A percentile compares a stretch with the other conserved stretches of the same genome.
Conservation (phyloP, 2,888 invertebrate species). For the Pandemis corylana region DNA sequence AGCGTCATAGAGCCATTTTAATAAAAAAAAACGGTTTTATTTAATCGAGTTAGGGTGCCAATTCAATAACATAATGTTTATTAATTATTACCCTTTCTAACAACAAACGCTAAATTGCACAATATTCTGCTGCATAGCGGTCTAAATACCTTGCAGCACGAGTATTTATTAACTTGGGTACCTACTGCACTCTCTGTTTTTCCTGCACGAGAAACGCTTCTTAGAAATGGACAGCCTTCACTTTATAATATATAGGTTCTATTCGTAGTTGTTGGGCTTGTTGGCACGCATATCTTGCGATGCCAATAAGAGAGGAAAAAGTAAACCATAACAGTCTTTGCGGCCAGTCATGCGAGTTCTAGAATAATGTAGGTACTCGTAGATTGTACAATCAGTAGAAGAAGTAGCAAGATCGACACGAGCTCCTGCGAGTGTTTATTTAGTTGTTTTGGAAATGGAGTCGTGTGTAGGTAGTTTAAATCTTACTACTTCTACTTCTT, state of each 20-base stretch:
- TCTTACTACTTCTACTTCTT: no score
- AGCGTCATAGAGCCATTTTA: no score
- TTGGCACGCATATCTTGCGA: constrained; percentile 15
- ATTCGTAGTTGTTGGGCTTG: no score
- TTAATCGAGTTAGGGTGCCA: no score
- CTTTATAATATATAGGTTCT: constrained; percentile 6
- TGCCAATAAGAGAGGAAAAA: constrained; percentile 13
- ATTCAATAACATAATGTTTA: no score
- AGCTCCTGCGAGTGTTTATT: no score
- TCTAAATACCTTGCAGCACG: constrained; percentile 27
- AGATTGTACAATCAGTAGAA: not conserved
- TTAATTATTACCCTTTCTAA: no score
- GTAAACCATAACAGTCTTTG: constrained; percentile 18
- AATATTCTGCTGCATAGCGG: constrained; percentile 11
- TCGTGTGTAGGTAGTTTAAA: no score
- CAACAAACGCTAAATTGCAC: constrained; percentile 1
- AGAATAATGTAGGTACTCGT: not conserved
- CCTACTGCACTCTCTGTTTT: constrained; percentile 27
- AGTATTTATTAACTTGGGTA: constrained; percentile 10
- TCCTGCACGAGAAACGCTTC: constrained; percentile 29
- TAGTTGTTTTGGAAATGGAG: no score
- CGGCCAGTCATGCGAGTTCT: not conserved
- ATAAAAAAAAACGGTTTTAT: no score
- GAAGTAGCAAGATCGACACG: not conserved
- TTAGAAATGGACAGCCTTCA: constrained; percentile 35